Percentiles rank a stretch among this genome's conserved stretches.
Conservation (phyloP, 2,888 invertebrate genomes). For the Oscheius onirici region DNA sequence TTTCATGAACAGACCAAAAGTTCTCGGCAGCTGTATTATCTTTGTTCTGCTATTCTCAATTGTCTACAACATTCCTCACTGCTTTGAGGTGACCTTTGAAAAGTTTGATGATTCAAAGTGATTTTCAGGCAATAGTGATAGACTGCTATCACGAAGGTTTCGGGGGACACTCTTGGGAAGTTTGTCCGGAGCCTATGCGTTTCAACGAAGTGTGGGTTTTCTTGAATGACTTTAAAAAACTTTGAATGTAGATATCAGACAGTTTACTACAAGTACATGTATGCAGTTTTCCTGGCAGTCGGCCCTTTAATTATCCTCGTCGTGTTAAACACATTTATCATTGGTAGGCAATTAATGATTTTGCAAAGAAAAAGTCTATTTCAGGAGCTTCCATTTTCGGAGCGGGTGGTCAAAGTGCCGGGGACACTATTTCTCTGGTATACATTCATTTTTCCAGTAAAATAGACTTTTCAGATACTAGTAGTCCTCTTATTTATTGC, state of each 20-base stretch:
- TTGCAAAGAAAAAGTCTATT: not conserved
- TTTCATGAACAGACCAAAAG: constrained; percentile 46
- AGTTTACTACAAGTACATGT: constrained; percentile 69
- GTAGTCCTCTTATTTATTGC: constrained; percentile 70
- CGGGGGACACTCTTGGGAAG: constrained; percentile 58
- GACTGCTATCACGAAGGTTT: constrained; percentile 66
- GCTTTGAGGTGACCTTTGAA: constrained; percentile 61
- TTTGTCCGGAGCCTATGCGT: constrained; percentile 63
- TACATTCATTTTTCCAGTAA: not conserved
- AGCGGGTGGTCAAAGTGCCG: constrained; percentile 38
- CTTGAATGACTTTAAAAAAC: too few relatives aligned
- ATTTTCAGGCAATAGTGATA: constrained; percentile 50
- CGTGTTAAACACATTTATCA: constrained; percentile 65
- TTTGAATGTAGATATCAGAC: constrained; percentile 54
- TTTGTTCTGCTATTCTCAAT: constrained; percentile 62
- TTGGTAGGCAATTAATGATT: constrained; percentile 46
- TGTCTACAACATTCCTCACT: constrained; percentile 69
- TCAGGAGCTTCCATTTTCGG: constrained; percentile 51
- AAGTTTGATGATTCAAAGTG: too few relatives aligned
- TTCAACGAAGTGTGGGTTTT: constrained; percentile 61
- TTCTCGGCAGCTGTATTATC: constrained; percentile 42
- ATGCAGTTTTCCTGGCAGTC: constrained; percentile 68
- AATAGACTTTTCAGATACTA: constrained; percentile 54
- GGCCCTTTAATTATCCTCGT: constrained; percentile 67
- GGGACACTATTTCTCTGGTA: constrained; percentile 53